These are phyloP conservation scores for Nomada fabriciana DNA, from an alignment of 2,888 invertebrate genomes.

Conservation along the genomic window DNA sequence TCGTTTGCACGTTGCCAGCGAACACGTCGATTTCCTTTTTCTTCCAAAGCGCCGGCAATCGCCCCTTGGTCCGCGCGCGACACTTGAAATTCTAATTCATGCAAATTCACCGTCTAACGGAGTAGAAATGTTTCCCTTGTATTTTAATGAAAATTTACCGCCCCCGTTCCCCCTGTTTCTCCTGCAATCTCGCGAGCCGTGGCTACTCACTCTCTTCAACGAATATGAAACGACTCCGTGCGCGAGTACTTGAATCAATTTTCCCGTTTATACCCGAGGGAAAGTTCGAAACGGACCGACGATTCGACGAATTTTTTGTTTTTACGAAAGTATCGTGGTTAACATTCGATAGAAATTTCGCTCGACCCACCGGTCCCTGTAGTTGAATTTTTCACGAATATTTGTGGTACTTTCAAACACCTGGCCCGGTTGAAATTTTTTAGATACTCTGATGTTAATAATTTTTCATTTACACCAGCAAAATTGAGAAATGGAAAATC, in stretches of 20 bases:
- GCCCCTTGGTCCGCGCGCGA: slow-evolving; percentile 50
- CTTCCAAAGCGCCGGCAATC: slow-evolving; percentile 58
- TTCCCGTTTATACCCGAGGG: slow-evolving; percentile 9
- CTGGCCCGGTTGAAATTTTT: neutral
- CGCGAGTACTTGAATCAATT: slow-evolving; percentile 50
- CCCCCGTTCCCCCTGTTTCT: slow-evolving; percentile 2
- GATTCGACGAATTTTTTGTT: slow-evolving; percentile 36
- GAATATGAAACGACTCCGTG: slow-evolving; percentile 57
- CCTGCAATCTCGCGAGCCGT: slow-evolving; percentile 35
- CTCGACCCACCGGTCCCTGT: neutral
- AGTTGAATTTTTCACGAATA: slow-evolving; percentile 12
- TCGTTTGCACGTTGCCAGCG: slow-evolving; percentile 35
- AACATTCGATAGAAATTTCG: slow-evolving; percentile 31
- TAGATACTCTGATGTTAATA: no score
- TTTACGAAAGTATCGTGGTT: slow-evolving; percentile 13
- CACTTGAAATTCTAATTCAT: slow-evolving; percentile 73
- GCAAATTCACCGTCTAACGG: slow-evolving; percentile 70
- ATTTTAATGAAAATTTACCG: slow-evolving; percentile 68
- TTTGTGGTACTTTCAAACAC: slow-evolving; percentile 17
- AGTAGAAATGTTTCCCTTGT: slow-evolving; percentile 66
- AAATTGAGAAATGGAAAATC: no score
- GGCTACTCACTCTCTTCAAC: slow-evolving; percentile 51
- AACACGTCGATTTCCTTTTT: slow-evolving; percentile 68
- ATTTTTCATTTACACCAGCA: no score
- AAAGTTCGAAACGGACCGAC: slow-evolving; percentile 26